Percentiles rank a stretch among this genome's conserved stretches.
These are phyloP conservation scores for Bostrychus sinensis DNA, from an alignment of 2,113 vertebrate genomes.

Conservation along the genomic window DNA sequence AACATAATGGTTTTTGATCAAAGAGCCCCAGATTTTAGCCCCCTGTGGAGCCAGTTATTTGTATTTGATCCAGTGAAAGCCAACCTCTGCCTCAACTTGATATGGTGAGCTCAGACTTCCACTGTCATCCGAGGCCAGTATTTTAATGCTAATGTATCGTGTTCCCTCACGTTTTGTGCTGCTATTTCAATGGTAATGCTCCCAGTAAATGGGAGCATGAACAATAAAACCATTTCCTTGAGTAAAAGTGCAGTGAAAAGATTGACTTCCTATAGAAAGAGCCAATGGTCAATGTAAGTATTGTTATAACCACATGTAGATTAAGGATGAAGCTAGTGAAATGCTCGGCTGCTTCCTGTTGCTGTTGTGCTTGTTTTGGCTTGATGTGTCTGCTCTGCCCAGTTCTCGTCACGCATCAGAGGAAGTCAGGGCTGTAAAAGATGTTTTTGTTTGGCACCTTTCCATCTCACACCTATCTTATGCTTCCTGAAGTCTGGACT, in stretches of 20 bases:
- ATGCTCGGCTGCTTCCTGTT: slow-evolving; percentile 13
- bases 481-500: slow-evolving; percentile 66
- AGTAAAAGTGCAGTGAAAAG: slow-evolving; percentile 1
- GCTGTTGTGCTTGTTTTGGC: slow-evolving; percentile 13
- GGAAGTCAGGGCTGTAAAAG: slow-evolving; percentile 75
- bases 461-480: slow-evolving; percentile 53
- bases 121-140: slow-evolving; percentile 4
- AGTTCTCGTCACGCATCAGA: slow-evolving; percentile 49
- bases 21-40: background rate
- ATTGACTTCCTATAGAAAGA: background rate
- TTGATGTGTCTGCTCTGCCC: slow-evolving; percentile 10
- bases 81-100: background rate
- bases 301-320: background rate
- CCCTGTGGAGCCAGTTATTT: slow-evolving; percentile 13
- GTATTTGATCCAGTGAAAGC: slow-evolving; percentile 16
- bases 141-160: slow-evolving; percentile 27
- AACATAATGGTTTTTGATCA: slow-evolving; percentile 10
- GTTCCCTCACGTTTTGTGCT: slow-evolving; percentile 6
- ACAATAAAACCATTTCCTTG: background rate
- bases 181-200: slow-evolving; percentile 35
- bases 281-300: background rate
- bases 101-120: background rate
- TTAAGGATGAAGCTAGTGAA: background rate
- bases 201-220: slow-evolving; percentile 9
- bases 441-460: slow-evolving; percentile 74